Base-by-base conservation (phyloP, 1,140 invertebrate species). In the Helicoverpa armigera region DNA sequence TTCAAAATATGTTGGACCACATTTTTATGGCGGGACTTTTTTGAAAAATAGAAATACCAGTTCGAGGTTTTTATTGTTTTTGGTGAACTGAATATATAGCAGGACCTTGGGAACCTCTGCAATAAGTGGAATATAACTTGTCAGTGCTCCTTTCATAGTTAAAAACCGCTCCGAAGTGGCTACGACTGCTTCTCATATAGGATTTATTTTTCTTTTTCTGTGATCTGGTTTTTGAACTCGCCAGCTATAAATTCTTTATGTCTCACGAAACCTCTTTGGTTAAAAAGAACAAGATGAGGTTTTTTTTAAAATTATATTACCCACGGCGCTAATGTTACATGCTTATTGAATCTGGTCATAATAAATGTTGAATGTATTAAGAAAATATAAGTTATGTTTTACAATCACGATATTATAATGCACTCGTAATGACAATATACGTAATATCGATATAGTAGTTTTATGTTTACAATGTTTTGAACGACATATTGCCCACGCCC, bases 191-290 rank as follows among this genome's bases (percentile, higher is more conserved):
- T 35, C 7, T 5, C 35, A 35, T 7, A 35, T 31, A 65, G 7
- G 10, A 16, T 35, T 43, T 13, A 2, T 35, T 43, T 65, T 10
- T 43, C 43, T 65, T 43, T 67, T 14, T 16, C 35, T 16, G 9
- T 16, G 31, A 69, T 69, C 65, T 69, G 65, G 43, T 69, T 69
- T 50, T 50, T 23, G 43, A 50, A 69, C 43, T 50, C 43, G 16
- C 16, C 43, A 29, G 12, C 18, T 23, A 16, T 48, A 65, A 16
- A 65, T 43, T 13, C 14, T 31, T 12, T 11, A 7, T 7, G 23
- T 63, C 12, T 35, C 18, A 23, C 9, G 58, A 9, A 13, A 61
- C 29, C 12, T 31, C 11, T 16, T 11, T 18, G 35, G 35, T 67
- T 48, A 67, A 48, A 16, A 67, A 67, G 35, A 48, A 67, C 35